These are phyloP conservation scores for Notarius lentiginosus DNA, from an alignment of 2,113 vertebrate genomes.

Conservation along the genomic window DNA sequence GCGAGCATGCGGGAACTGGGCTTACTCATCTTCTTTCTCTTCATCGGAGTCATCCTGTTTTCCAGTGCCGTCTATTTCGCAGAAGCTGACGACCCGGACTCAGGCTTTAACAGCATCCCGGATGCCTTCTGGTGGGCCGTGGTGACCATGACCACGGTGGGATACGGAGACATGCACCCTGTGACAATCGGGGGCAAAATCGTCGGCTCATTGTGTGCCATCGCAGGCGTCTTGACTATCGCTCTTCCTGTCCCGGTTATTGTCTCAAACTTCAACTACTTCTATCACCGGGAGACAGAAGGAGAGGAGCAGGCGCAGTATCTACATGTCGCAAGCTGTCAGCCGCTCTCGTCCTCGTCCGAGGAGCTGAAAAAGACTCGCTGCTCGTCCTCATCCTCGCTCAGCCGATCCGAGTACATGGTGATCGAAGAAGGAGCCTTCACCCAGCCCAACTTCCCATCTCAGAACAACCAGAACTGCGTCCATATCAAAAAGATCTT, in stretches of 20 bases:
- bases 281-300: conserved; percentile 95
- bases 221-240: conserved; percentile 94
- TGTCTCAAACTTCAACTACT: conserved; percentile 99
- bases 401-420: conserved; percentile 97
- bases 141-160: conserved; percentile 98
- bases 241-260: conserved; percentile 95
- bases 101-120: conserved; percentile 92
- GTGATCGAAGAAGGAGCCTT: conserved; percentile 93
- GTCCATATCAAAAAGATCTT: conserved; percentile 96
- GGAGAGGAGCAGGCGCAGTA: conserved; percentile 98
- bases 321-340: conserved; percentile 91
- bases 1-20: conserved; percentile 95
- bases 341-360: conserved; percentile 80
- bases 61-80: conserved; percentile 97
- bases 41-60: conserved; percentile 95
- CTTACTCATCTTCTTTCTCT: conserved; percentile 93
- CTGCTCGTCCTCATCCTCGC: conserved; percentile 91
- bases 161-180: conserved; percentile 97
- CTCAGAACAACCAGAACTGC: conserved; percentile 88
- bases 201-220: conserved; percentile 93
- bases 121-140: conserved; percentile 99
- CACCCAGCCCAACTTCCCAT: conserved; percentile 86
- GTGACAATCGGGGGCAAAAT: conserved; percentile 98
- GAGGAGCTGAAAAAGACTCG: conserved; percentile 89
- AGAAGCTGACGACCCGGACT: conserved; percentile 91